Evolutionary conservation across 2,113 vertebrate species (phyloP), one percentile per base, ranked within the genome.

Genomic region (Carassius gibelio): DNA sequence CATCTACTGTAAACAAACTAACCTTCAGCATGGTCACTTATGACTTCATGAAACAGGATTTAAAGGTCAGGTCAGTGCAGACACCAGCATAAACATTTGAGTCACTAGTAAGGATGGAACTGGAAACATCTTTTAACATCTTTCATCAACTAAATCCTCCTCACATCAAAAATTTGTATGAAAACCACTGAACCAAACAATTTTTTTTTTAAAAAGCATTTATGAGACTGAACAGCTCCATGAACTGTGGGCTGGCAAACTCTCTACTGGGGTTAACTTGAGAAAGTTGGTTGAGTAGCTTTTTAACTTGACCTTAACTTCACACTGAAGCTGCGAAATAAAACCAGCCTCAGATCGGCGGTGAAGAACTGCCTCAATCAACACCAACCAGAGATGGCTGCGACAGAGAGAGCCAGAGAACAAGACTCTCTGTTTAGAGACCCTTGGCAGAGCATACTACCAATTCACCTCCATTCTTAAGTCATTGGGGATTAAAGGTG

Each of bases 371-470:
- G 64, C 72, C 81, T 87, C 85, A 57, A 26, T 89, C 88, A 89
- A 13, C 85, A 64, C 34, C 62, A 38, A 15, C 30, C 21, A 72
- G 64, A 81, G 64, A 57, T 52, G 77, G 48, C 75, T 48, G 55
- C 21, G 48, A 87, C 86, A 89, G 84, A 81, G 88, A 66, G 75
- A 71, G 83, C 75, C 75, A 3, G 48, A 75, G 83, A 85, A 87
- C 88, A 89, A 89, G 68, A 78, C 66, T 89, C 83, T 79, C 85
- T 68, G 81, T 87, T 89, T 72, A 87, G 79, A 85, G 77, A 59
- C 64, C 69, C 88, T 87, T 89, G 88, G 85, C 88, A 87, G 78
- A 83, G 79, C 38, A 74, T n/a, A 13, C 66, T 50, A 79, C 88
- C 86, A 68, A 74, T 87, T 87, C 88, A 82, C 64, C 80, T 72